Base-by-base conservation (phyloP, 2,888 invertebrate species). In the Melanchra persicariae region DNA sequence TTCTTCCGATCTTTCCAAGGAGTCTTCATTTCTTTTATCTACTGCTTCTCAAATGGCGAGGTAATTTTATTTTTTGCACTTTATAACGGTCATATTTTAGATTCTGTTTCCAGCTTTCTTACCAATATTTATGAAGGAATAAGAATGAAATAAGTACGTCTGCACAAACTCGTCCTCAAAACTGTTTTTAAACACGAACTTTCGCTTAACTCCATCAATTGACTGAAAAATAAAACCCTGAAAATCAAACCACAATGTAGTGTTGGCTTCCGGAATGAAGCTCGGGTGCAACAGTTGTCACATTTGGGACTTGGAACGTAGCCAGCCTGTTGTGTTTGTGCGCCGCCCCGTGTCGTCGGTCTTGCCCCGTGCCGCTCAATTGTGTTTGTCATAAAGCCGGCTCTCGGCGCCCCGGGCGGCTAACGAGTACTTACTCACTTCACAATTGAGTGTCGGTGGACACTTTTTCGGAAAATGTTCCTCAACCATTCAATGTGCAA, bases 1-100 rank as follows among this genome's bases (percentile, higher is more conserved):
- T 98, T 98, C 88, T 94, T 98, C 60, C 97, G 97, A n/a, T 98
- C 98, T 0, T 98, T 98, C 90, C 98, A 98, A 93, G 98, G 98
- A 45, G 97, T 98, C 83, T 97, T 98, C 90, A 97, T 98, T 60
- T 97, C 98, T 0, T 96, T 97, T 15, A 96, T 98, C 59, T 98
- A 98, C 91, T 98, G 98, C 89, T 98, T 98, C 90, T 92, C 97
- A 63, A 98, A 98, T 86, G 97, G 97, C 78, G 98, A 98, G 97
- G 98, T 98, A 91, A 92, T 92, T 87, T 37, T n/a, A 19, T 40
- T 58, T n/a, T 17, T 65, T 34, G 3, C 22, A 24, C 17, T 40
- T 40, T 19, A n/a, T 55, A 6, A 12, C 22, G 22, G 5, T 17
- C 43, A 5, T 43, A 30, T 43, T 43, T 17, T 43, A 17, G 7